phyloP scores from a whole-genome alignment of 2,888 invertebrate species.

The Campoletis raptor region DNA sequence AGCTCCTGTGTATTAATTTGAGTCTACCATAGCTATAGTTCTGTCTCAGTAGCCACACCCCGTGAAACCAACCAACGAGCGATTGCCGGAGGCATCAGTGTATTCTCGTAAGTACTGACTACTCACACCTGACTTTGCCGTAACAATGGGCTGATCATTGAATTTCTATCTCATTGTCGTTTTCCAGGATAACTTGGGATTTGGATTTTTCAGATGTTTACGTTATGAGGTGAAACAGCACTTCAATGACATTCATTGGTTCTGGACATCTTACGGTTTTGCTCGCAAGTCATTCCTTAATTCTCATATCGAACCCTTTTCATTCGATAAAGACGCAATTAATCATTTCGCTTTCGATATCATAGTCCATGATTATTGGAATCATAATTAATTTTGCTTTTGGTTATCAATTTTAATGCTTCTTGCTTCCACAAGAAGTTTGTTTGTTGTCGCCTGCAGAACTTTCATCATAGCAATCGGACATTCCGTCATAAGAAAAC shows the following conservation, averaged over 20 bases:
- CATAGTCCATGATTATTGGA: neutral
- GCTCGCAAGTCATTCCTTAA: neutral
- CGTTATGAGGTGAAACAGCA: neutral
- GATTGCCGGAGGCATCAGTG: slow-evolving; percentile 39
- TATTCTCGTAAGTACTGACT: slow-evolving; percentile 74
- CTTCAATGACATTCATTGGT: neutral
- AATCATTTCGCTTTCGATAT: neutral
- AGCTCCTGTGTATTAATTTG: slow-evolving; percentile 7
- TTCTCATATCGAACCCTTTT: neutral
- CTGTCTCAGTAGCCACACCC: slow-evolving; percentile 78
- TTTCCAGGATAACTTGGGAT: neutral
- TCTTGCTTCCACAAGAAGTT: neutral
- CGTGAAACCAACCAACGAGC: slow-evolving; percentile 77
- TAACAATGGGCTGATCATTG: slow-evolving; percentile 76
- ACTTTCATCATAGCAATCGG: slow-evolving; percentile 24
- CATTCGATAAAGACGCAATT: neutral
- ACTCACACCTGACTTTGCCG: slow-evolving; percentile 74
- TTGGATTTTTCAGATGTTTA: neutral
- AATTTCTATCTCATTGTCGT: neutral
- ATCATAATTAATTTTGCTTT: neutral
- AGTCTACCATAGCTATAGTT: slow-evolving; percentile 74
- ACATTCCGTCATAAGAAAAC: slow-evolving; percentile 39
- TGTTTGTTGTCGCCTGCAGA: slow-evolving; percentile 28
- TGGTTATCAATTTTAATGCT: neutral
- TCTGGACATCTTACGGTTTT: neutral